phyloP scores from a whole-genome alignment of 2,888 invertebrate genomes.

The Acanthosepion esculentum region DNA sequence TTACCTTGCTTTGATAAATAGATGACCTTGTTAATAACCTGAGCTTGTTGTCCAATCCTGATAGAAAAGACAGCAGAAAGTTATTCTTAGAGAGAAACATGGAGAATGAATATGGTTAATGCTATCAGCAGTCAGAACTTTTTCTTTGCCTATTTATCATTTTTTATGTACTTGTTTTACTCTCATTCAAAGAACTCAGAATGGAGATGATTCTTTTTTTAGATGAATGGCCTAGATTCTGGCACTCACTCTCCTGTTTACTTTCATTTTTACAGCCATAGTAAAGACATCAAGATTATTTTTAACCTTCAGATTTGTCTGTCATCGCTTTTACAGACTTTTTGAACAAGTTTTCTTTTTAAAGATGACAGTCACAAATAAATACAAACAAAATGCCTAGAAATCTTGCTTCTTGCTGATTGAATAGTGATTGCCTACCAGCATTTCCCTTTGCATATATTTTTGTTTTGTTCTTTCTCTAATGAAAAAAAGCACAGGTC shows the following conservation, averaged over 20 bases:
- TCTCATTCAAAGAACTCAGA: background rate
- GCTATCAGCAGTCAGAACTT: background rate
- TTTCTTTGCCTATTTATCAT: background rate
- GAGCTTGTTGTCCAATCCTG: background rate
- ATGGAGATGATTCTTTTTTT: constrained; percentile 9
- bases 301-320: too few relatives aligned
- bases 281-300: too few relatives aligned
- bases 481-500: too few relatives aligned
- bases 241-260: background rate
- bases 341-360: too few relatives aligned
- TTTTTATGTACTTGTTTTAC: background rate
- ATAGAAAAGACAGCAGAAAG: background rate
- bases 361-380: too few relatives aligned
- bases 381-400: too few relatives aligned
- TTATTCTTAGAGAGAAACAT: background rate
- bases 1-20: background rate
- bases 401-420: too few relatives aligned
- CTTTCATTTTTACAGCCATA: background rate
- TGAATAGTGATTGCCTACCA: too few relatives aligned
- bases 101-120: background rate
- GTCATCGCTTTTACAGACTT: too few relatives aligned
- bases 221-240: background rate
- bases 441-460: too few relatives aligned
- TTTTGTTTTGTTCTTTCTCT: too few relatives aligned
- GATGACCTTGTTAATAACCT: constrained; percentile 2